phyloP scores from a whole-genome alignment of 1,140 invertebrate genomes.

The Temnothorax curvispinosus region DNA sequence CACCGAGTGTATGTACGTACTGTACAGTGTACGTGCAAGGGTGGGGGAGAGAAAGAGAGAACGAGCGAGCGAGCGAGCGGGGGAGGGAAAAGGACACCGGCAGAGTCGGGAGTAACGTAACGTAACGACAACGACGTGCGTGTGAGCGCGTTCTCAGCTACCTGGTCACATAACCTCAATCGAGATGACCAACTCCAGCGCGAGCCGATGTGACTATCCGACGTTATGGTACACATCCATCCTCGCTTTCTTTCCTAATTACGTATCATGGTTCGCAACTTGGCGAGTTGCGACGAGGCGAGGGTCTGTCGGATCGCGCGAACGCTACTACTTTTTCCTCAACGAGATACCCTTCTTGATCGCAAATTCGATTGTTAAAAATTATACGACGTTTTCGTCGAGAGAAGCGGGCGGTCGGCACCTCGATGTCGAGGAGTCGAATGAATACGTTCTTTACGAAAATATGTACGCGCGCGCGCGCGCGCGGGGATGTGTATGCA shows the following conservation, averaged over 20 bases:
- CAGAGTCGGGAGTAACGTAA: neutral
- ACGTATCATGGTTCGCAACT: neutral
- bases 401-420: neutral
- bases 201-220: neutral
- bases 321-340: too few species aligned
- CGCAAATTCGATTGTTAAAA: neutral
- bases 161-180: slow-evolving; percentile 72
- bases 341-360: neutral
- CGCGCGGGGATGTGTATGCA: too few species aligned
- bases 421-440: neutral
- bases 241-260: neutral
- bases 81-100: slow-evolving; percentile 2
- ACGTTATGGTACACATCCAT: neutral
- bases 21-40: neutral
- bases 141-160: slow-evolving; percentile 60
- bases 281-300: neutral
- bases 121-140: neutral
- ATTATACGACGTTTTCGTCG: neutral
- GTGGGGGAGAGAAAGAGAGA: neutral
- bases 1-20: neutral
- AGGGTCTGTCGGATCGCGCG: neutral
- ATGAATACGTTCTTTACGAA: too few species aligned
- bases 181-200: too few species aligned
- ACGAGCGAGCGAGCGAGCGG: neutral
- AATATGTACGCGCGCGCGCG: too few species aligned